Conservation (phyloP, 2,888 invertebrate species). For the Oligia latruncula region DNA sequence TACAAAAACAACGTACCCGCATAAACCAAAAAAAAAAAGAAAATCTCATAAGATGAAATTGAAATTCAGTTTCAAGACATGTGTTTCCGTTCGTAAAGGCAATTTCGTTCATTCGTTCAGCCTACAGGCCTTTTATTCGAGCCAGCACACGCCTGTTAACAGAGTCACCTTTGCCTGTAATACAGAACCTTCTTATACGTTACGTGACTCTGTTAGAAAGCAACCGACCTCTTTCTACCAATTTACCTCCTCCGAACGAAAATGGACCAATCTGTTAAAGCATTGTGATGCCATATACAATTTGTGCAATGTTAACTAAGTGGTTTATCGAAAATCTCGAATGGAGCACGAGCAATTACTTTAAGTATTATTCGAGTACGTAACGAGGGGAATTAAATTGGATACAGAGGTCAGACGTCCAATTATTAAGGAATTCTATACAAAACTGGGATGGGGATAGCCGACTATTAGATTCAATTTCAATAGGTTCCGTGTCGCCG, state of each 20-base stretch:
- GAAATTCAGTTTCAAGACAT: conserved; percentile 69
- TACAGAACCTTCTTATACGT: conserved; percentile 80
- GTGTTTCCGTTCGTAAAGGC: conserved; percentile 66
- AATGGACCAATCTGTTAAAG: conserved; percentile 80
- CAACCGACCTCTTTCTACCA: conserved; percentile 80
- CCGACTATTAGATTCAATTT: conserved; percentile 66
- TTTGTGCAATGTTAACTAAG: conserved; percentile 73
- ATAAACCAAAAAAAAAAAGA: conserved; percentile 46
- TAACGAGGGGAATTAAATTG: conserved; percentile 66
- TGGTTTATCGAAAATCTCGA: conserved; percentile 64
- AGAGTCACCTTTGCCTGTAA: conserved; percentile 77
- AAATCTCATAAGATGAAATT: conserved; percentile 65
- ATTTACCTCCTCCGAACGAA: conserved; percentile 80
- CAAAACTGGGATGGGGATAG: conserved; percentile 48
- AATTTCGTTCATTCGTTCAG: conserved; percentile 72
- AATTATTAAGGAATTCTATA: conserved; percentile 66
- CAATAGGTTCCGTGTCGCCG: conserved; percentile 62
- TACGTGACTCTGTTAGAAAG: conserved; percentile 86
- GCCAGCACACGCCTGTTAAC: conserved; percentile 69
- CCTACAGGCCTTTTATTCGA: conserved; percentile 71
- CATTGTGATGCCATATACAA: conserved; percentile 77
- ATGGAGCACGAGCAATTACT: conserved; percentile 66
- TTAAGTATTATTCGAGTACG: conserved; percentile 65
- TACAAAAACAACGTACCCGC: conserved; percentile 17
- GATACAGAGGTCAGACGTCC: conserved; percentile 63